These are phyloP conservation scores for Melieria omissa DNA, from an alignment of 2,888 invertebrate species.

Conservation along the genomic window DNA sequence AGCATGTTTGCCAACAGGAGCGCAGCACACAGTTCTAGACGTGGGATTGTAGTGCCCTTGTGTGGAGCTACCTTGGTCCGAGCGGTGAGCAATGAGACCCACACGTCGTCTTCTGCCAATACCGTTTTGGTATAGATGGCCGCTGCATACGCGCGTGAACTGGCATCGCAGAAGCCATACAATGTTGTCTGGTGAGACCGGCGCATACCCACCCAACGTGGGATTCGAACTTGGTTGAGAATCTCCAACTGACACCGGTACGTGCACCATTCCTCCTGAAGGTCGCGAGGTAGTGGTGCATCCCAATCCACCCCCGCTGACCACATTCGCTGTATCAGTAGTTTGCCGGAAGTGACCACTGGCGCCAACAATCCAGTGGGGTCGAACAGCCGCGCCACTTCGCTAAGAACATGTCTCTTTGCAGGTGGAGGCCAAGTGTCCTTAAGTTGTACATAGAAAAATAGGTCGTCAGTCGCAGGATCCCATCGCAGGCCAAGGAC, in stretches of 20 bases:
- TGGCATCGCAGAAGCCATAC: constrained; percentile 13
- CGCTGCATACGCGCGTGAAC: constrained; percentile 2
- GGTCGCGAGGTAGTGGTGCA: not conserved
- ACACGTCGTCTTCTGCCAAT: not conserved
- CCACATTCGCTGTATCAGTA: too few relatives aligned
- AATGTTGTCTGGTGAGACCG: not conserved
- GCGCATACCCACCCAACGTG: constrained; percentile 10
- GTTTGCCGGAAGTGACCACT: not conserved
- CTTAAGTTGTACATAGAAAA: too few relatives aligned
- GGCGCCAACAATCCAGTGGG: too few relatives aligned
- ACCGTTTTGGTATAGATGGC: not conserved
- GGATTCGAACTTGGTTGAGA: not conserved
- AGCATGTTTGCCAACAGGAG: too few relatives aligned
- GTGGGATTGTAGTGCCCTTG: constrained; percentile 10
- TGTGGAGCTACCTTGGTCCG: constrained; percentile 7
- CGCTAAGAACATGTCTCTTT: too few relatives aligned
- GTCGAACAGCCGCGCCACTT: too few relatives aligned
- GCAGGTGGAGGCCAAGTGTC: too few relatives aligned
- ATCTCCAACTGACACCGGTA: not conserved
- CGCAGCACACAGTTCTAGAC: too few relatives aligned
- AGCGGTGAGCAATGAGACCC: not conserved
- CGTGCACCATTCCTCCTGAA: not conserved
- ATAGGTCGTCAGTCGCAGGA: too few relatives aligned
- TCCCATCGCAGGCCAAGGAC: too few relatives aligned
- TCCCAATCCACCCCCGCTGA: too few relatives aligned